Evolutionary conservation across 2,888 invertebrate genomes (phyloP).

Genomic region (Hymenopus coronatus): DNA sequence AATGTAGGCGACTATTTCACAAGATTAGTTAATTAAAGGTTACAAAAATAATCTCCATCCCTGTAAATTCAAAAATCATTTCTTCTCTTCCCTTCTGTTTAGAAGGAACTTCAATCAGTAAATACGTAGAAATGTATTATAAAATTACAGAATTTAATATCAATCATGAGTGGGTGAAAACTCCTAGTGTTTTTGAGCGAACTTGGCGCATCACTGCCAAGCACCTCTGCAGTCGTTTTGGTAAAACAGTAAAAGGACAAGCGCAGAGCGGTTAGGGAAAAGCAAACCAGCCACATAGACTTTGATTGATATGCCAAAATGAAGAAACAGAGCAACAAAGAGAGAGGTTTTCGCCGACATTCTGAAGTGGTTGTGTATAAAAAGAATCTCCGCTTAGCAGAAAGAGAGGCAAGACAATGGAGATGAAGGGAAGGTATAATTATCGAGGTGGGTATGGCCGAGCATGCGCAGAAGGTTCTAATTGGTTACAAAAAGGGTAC

Average conservation of each 20-base stretch:
- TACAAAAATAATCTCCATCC: too few relatives aligned
- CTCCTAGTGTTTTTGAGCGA: neutral
- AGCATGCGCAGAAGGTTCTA: constrained; percentile 26
- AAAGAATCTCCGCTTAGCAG: neutral
- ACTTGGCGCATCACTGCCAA: neutral
- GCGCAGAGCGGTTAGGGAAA: neutral
- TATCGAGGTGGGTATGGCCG: constrained; percentile 25
- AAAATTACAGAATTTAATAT: too few relatives aligned
- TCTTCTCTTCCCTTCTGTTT: too few relatives aligned
- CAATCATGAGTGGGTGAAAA: too few relatives aligned
- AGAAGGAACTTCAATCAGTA: too few relatives aligned
- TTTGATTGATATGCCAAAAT: constrained; percentile 9
- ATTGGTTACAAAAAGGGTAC: constrained; percentile 25
- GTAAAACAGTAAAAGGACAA: neutral
- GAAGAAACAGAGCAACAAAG: neutral
- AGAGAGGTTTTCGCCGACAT: neutral
- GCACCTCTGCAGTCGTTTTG: neutral
- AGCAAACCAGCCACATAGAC: neutral
- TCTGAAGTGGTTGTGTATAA: neutral
- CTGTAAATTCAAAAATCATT: too few relatives aligned
- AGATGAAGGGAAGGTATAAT: constrained; percentile 16
- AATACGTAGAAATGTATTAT: too few relatives aligned
- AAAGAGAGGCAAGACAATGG: neutral
- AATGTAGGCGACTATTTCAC: too few relatives aligned
- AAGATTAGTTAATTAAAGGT: too few relatives aligned